Conservation (phyloP, 2,113 vertebrate genomes). For the Leptobrachium ailaonicum region DNA sequence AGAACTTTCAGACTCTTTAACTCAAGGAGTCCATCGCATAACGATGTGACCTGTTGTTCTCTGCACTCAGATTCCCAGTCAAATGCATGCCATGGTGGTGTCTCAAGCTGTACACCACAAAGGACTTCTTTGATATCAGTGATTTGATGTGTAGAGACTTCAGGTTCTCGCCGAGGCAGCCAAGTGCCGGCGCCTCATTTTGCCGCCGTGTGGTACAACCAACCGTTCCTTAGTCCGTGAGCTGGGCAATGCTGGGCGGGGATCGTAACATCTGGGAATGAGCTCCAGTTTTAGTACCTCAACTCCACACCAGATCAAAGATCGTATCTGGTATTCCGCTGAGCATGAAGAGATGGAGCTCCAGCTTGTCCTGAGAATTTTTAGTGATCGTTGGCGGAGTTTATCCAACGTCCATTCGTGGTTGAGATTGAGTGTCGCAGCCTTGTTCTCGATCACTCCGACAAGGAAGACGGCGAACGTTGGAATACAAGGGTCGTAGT, state of each 20-base stretch:
- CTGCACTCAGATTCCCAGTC: constrained; percentile 90
- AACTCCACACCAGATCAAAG: constrained; percentile 91
- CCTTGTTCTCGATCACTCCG: constrained; percentile 96
- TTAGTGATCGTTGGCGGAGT: constrained; percentile 92
- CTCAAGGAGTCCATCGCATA: constrained; percentile 90
- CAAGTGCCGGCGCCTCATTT: constrained; percentile 95
- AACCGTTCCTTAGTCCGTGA: constrained; percentile 90
- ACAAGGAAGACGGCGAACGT: constrained; percentile 96
- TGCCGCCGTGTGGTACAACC: constrained; percentile 96
- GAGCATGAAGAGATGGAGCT: constrained; percentile 96
- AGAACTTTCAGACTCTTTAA: constrained; percentile 93
- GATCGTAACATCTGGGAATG: constrained; percentile 93
- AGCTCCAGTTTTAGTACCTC: constrained; percentile 96
- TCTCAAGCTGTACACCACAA: constrained; percentile 98
- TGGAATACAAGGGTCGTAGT: constrained; percentile 97
- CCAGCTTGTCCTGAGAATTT: constrained; percentile 94
- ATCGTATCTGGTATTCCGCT: constrained; percentile 96
- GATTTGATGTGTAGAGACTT: constrained; percentile 96
- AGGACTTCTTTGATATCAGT: constrained; percentile 98
- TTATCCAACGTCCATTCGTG: constrained; percentile 98
- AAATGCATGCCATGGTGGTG: constrained; percentile 92
- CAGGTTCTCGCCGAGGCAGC: constrained; percentile 91
- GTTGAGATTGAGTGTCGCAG: constrained; percentile 96
- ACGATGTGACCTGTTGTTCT: constrained; percentile 98
- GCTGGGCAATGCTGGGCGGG: constrained; percentile 95